Percentiles rank a stretch among this genome's conserved stretches.
phyloP scores from a whole-genome alignment of 2,888 invertebrate genomes.

The Tinea semifulvella region DNA sequence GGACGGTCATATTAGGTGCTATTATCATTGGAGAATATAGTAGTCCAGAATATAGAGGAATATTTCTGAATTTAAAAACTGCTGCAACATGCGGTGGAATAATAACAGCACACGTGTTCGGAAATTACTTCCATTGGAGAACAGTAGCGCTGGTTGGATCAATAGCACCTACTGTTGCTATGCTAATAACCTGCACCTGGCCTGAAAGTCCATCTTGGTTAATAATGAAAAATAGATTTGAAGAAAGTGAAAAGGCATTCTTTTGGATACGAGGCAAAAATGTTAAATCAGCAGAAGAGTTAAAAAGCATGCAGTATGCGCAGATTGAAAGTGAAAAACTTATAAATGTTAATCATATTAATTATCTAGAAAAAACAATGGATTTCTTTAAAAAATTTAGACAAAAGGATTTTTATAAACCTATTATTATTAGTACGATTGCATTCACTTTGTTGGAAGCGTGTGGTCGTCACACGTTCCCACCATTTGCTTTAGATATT shows the following conservation, averaged over 20 bases:
- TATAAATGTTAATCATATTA: not conserved
- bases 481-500: slow-evolving; percentile 12
- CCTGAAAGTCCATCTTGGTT: slow-evolving; percentile 23
- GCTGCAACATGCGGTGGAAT: slow-evolving; percentile 28
- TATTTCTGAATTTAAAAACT: slow-evolving; percentile 39
- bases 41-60: slow-evolving; percentile 36
- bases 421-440: slow-evolving; percentile 29
- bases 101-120: slow-evolving; percentile 13
- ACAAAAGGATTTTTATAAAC: slow-evolving; percentile 35
- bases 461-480: slow-evolving; percentile 13
- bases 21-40: slow-evolving; percentile 41
- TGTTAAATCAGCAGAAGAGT: slow-evolving; percentile 3
- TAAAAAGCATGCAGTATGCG: slow-evolving; percentile 5
- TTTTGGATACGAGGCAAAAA: slow-evolving; percentile 14
- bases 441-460: slow-evolving; percentile 18
- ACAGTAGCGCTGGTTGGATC: slow-evolving; percentile 15
- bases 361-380: not conserved
- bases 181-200: slow-evolving; percentile 13
- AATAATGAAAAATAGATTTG: slow-evolving; percentile 18
- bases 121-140: slow-evolving; percentile 16
- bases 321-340: slow-evolving; percentile 6
- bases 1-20: slow-evolving; percentile 31
- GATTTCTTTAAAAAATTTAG: slow-evolving; percentile 23
- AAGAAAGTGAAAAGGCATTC: slow-evolving; percentile 13
- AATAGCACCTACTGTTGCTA: not conserved